Evolutionary conservation across 2,888 invertebrate species (phyloP).

Genomic region (Agrotis ipsilon): DNA sequence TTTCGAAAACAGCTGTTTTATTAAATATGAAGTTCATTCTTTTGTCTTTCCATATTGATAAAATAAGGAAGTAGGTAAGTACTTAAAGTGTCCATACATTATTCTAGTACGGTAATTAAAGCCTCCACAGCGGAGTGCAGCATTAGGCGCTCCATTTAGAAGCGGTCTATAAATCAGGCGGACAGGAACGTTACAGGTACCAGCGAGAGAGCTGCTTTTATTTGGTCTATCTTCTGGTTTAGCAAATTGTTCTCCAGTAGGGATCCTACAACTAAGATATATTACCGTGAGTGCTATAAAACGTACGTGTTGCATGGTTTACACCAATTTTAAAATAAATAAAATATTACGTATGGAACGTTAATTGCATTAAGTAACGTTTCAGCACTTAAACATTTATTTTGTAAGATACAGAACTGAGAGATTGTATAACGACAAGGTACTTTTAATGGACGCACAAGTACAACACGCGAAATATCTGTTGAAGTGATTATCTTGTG

Average conservation of each 20-base stretch:
- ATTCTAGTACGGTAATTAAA: constrained; percentile 45
- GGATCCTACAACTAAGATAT: constrained; percentile 34
- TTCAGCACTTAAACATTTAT: background rate
- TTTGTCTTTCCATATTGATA: constrained; percentile 3
- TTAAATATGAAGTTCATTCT: constrained; percentile 17
- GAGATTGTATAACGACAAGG: background rate
- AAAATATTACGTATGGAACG: background rate
- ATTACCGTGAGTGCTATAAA: constrained; percentile 23
- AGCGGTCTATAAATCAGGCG: constrained; percentile 54
- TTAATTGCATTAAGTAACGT: constrained; percentile 4
- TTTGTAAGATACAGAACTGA: background rate
- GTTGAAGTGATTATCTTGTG: background rate
- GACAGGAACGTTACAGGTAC: constrained; percentile 48
- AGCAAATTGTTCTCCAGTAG: constrained; percentile 33
- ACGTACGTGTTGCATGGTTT: constrained; percentile 4
- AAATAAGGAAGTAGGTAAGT: background rate
- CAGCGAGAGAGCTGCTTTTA: constrained; percentile 41
- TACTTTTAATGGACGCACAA: background rate
- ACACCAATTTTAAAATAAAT: background rate
- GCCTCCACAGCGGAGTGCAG: constrained; percentile 35
- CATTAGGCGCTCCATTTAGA: constrained; percentile 48
- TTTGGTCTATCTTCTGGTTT: constrained; percentile 37
- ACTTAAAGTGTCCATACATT: constrained; percentile 7
- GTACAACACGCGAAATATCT: background rate
- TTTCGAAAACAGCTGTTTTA: constrained; percentile 13